These are phyloP conservation scores for Ploceus nigricollis DNA, from an alignment of 2,113 vertebrate genomes.

Conservation along the genomic window DNA sequence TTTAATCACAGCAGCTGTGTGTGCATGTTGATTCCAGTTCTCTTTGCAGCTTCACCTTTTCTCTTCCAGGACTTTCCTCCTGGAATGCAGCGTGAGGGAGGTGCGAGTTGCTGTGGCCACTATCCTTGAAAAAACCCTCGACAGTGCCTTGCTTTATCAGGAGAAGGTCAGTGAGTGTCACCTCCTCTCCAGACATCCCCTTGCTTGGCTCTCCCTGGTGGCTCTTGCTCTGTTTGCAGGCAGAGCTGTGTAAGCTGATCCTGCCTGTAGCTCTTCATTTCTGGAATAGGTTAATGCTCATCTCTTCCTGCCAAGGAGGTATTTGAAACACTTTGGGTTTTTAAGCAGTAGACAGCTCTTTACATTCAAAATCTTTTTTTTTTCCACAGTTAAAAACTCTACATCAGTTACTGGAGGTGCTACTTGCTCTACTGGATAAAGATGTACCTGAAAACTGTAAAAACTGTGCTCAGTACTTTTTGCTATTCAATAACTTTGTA, in stretches of 20 bases:
- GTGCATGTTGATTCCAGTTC: neutral
- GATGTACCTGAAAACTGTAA: slow-evolving; percentile 98
- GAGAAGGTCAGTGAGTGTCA: slow-evolving; percentile 79
- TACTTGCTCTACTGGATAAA: slow-evolving; percentile 94
- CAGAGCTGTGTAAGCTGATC: neutral
- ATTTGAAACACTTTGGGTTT: neutral
- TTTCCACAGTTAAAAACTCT: slow-evolving; percentile 78
- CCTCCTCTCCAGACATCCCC: neutral
- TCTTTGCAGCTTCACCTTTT: slow-evolving; percentile 27
- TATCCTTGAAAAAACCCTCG: slow-evolving; percentile 95
- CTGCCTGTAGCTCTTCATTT: neutral
- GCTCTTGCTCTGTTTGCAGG: neutral
- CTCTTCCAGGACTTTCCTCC: slow-evolving; percentile 84
- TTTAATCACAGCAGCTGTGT: neutral
- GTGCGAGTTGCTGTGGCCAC: slow-evolving; percentile 91
- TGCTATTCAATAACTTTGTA: slow-evolving; percentile 94
- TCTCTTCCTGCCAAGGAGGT: neutral
- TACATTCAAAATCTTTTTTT: neutral
- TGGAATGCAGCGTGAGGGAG: slow-evolving; percentile 94
- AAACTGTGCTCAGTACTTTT: slow-evolving; percentile 97
- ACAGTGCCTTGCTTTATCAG: slow-evolving; percentile 91
- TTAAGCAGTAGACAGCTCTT: neutral
- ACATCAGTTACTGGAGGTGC: slow-evolving; percentile 84
- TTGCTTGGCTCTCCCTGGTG: neutral
- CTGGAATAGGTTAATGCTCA: neutral